Evolutionary conservation across 1,140 invertebrate species (phyloP).

Genomic region (Pogonus chalceus): DNA sequence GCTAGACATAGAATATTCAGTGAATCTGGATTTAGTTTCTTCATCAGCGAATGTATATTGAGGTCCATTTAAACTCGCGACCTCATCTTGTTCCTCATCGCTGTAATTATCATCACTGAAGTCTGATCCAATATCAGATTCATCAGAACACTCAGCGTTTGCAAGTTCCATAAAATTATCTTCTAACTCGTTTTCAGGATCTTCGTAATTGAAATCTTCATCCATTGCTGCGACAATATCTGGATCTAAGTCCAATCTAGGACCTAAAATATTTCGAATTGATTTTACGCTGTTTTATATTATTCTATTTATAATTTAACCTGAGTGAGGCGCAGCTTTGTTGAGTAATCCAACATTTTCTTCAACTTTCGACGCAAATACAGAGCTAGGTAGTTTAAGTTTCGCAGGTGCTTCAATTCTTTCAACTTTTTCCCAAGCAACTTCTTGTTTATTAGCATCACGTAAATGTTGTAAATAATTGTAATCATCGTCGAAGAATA

Average conservation of each 20-base stretch:
- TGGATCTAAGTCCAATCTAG: constrained; percentile 77
- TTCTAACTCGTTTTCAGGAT: constrained; percentile 76
- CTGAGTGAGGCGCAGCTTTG: constrained; percentile 67
- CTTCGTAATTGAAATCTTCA: constrained; percentile 79
- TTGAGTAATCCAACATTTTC: constrained; percentile 83
- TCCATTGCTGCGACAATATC: constrained; percentile 89
- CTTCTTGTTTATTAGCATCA: constrained; percentile 44
- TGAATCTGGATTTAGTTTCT: constrained; percentile 82
- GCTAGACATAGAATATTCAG: constrained; percentile 89
- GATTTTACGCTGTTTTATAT: not conserved
- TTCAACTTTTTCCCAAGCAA: constrained; percentile 31
- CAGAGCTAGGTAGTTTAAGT: constrained; percentile 73
- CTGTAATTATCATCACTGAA: constrained; percentile 31
- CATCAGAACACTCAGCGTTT: constrained; percentile 44
- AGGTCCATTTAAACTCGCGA: constrained; percentile 40
- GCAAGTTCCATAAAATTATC: constrained; percentile 83
- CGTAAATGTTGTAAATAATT: constrained; percentile 90
- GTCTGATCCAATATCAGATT: constrained; percentile 33
- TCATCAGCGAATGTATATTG: constrained; percentile 48
- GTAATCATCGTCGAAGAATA: constrained; percentile 93
- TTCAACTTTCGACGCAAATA: constrained; percentile 82
- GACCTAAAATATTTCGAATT: constrained; percentile 40
- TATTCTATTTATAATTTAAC: constrained; percentile 31
- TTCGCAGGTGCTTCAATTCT: constrained; percentile 32
- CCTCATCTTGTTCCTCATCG: constrained; percentile 46